Evolutionary conservation across 2,113 vertebrate genomes (phyloP).

Genomic region (Leptobrachium leishanense): DNA sequence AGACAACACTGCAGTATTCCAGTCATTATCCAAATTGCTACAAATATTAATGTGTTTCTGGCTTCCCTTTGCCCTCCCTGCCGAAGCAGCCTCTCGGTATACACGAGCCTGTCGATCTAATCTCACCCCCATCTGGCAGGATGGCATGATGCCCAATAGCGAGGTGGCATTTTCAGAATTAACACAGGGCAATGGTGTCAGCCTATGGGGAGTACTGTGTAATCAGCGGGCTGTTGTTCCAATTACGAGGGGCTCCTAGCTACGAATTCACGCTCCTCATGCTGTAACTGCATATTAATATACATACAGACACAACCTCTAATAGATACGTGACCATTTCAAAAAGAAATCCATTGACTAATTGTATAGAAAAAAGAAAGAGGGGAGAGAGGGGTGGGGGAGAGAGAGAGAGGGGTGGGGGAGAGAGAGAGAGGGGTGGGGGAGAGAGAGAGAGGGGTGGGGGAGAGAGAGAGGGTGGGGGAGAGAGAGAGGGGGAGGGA

Average conservation of each 20-base stretch:
- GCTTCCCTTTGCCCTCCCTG: not conserved
- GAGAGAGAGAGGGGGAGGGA: too few species aligned
- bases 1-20: slow-evolving; percentile 11
- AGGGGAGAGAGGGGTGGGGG: too few species aligned
- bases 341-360: too few species aligned
- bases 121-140: slow-evolving; percentile 27
- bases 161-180: slow-evolving; percentile 14
- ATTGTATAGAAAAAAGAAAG: too few species aligned
- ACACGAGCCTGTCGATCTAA: not conserved
- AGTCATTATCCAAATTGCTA: not conserved
- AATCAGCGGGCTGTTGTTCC: not conserved
- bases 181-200: not conserved
- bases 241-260: not conserved
- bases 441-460: too few species aligned
- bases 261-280: not conserved
- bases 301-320: too few species aligned
- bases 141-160: slow-evolving; percentile 21
- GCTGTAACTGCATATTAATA: too few species aligned
- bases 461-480: too few species aligned
- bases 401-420: too few species aligned
- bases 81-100: not conserved
- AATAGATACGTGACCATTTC: too few species aligned
- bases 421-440: too few species aligned
- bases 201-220: not conserved
- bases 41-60: slow-evolving; percentile 6